Evolutionary conservation across 2,888 invertebrate genomes (phyloP), one percentile per base, ranked within the genome.

Genomic region (Tetheella fluctuosa): DNA sequence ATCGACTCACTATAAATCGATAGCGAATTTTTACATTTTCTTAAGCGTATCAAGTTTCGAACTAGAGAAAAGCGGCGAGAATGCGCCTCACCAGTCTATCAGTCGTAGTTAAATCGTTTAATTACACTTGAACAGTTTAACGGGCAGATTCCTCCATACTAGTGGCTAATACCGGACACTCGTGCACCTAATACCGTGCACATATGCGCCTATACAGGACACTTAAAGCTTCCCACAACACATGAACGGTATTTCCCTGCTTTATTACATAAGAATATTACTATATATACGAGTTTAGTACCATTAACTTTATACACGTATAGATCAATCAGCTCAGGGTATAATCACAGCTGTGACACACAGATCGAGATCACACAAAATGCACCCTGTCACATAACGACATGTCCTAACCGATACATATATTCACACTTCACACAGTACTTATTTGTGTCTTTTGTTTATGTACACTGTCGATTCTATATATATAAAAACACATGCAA

Each of bases 211-310:
- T 58, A 65, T 62, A 70, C 59, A 64, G 61, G 61, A 69, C 70
- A 69, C 65, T 71, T 80, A 79, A 82, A 82, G 82, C 81, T 79
- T 70, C 64, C 77, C 81, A 81, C 81, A 81, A 81, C 79, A 71
- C 72, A 62, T 69, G 68, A 70, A 72, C 70, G 66, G 68, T 71
- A 72, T 73, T 71, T 77, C 77, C 80, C 81, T 81, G 81, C 76
- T 67, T 80, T 73, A 70, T 66, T 74, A 79, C 71, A 70, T 74
- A 77, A 79, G 64, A 74, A 67, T 63, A 72, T 68, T 63, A 69
- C 71, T 70, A 48, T 70, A 69, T 69, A 70, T 66, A 64, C 64
- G 72, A 71, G 67, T 67, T 70, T 72, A 70, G 74, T 75, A 74
- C 74, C 69, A 69, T 71, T 63, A 68, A 70, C 60, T 66, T 67